Conservation (phyloP, 2,113 vertebrate species). For the Mirounga angustirostris region DNA sequence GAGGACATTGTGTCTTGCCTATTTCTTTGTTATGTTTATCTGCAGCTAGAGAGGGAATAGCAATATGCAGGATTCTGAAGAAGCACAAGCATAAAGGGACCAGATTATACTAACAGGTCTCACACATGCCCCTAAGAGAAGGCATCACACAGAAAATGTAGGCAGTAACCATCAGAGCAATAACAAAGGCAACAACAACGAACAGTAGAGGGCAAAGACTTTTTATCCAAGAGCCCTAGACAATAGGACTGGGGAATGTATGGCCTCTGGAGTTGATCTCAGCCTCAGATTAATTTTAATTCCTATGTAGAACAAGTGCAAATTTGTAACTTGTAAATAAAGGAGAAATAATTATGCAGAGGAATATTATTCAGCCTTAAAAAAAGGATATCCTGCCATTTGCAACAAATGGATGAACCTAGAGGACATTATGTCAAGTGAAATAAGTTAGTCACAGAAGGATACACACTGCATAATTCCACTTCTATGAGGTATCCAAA, state of each 20-base stretch:
- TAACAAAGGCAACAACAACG: not conserved
- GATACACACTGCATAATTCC: not conserved
- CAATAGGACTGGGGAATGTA: not conserved
- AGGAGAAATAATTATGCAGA: not conserved
- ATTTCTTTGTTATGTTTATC: not conserved
- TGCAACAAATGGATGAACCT: not conserved
- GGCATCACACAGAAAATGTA: not conserved
- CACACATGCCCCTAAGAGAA: not conserved
- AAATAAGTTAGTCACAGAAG: not conserved
- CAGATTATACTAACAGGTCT: not conserved
- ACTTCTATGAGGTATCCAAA: not conserved
- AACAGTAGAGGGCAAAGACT: not conserved
- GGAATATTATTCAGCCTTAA: not conserved
- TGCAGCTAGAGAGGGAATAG: not conserved
- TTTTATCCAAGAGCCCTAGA: not conserved
- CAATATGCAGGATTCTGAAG: not conserved
- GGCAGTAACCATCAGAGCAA: not conserved
- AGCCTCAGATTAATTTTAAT: not conserved
- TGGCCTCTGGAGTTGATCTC: not conserved
- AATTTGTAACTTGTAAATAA: not conserved
- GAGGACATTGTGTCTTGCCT: not conserved
- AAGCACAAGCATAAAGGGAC: not conserved
- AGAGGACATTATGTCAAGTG: not conserved
- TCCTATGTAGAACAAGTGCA: not conserved
- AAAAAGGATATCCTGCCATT: not conserved